Evolutionary conservation across 2,797 vertebrate species (phyloP), one percentile per base, ranked within the genome.

Genomic region (Schizopygopsis pylzovi): DNA sequence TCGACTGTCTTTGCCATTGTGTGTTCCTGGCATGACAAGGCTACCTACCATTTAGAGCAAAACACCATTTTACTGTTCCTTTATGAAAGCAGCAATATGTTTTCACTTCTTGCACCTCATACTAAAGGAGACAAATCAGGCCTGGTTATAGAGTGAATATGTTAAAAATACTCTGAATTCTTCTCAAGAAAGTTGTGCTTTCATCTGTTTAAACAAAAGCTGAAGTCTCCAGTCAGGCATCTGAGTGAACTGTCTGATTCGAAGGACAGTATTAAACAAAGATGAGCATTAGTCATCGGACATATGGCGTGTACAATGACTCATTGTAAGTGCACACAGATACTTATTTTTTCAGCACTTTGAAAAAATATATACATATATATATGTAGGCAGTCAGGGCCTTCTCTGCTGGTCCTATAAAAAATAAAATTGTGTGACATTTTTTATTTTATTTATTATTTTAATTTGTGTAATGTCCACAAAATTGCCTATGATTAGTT

Each of bases 241-340:
- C 25, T 18, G 39, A 54, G 15, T 67, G 25, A 83, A 54, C 10
- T 41, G 33, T 16, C 45, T 47, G 22, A 28, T 63, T 39, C 47
- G 28, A 84, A 84, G 82, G 82, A 33, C 72, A 20, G 43, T 15
- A 10, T 43, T 43, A 25, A 54, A 77, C 28, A 54, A 63, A 37
- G 52, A 52, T 22, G 13, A 83, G n/a, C n/a, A 6, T 79, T 47
- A 63, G 43, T 52, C 61, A 67, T 22, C 4, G 12, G 37, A 67
- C 18, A 37, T 52, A 80, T 49, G 43, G 25, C 59, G 0, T 4
- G 25, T 65, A 13, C 49, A 65, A 49, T 22, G 16, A 49, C 0
- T 65, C 4, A 28, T 79, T 61, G 47, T n/a, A 25, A 52, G 45
- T 18, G 49, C 9, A 70, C 8, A 54, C 18, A 10, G 10, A 5